Percentiles rank a stretch among this genome's conserved stretches.
Evolutionary conservation across 2,797 vertebrate genomes (phyloP).

Genomic region (Orientallactaga sibirica): DNA sequence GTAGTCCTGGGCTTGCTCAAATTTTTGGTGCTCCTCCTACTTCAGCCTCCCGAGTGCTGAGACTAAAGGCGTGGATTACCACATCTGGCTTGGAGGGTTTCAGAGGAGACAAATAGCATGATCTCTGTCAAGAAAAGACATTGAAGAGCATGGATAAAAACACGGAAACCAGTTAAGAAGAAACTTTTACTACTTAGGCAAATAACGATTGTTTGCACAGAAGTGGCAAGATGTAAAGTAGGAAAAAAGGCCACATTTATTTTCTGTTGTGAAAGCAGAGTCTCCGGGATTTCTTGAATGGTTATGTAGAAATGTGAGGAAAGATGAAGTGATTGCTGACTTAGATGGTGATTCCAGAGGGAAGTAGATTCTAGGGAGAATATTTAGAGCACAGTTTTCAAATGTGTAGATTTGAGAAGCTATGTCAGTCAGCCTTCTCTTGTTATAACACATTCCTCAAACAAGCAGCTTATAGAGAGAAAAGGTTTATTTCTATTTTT

Average conservation of each 20-base stretch:
- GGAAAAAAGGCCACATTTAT: neutral
- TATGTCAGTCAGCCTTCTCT: neutral
- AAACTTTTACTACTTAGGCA: neutral
- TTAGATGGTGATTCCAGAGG: neutral
- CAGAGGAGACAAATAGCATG: constrained; percentile 2
- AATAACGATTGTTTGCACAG: neutral
- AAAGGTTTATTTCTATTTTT: neutral
- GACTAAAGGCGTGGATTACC: too few relatives aligned
- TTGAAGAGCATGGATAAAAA: neutral
- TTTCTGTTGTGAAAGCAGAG: neutral
- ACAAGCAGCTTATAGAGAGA: neutral
- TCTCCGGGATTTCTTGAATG: constrained; percentile 13
- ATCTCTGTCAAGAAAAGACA: neutral
- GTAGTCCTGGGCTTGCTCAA: too few relatives aligned
- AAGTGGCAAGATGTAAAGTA: neutral
- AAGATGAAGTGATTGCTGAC: neutral
- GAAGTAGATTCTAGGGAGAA: neutral
- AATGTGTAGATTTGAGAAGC: neutral
- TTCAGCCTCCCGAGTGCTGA: too few relatives aligned
- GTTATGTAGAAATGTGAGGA: neutral
- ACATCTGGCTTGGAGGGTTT: too few relatives aligned
- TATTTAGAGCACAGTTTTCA: neutral
- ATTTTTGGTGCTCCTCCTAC: too few relatives aligned
- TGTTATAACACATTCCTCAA: neutral
- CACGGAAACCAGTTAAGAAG: neutral